Evolutionary conservation across 2,113 vertebrate species (phyloP), one percentile per base, ranked within the genome.

Genomic region (Aix galericulata): DNA sequence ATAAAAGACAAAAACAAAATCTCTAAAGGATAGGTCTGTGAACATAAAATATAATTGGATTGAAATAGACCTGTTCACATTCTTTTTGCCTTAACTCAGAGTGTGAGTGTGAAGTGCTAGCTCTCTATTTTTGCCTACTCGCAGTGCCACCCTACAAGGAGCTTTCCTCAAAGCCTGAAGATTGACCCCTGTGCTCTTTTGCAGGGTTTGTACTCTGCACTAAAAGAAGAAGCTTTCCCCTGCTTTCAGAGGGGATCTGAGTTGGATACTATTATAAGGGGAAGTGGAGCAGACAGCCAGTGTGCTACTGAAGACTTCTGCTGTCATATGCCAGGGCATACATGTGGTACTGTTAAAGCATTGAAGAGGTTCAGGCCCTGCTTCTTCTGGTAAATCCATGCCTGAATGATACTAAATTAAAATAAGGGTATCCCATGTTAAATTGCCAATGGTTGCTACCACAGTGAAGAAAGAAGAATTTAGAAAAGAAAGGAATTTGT

Each of bases 1-100:
- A 3, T 74, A 48, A 96, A 97, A 89, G 93, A 94, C 92, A 95
- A 91, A 96, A 94, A 6, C 56, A 88, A 96, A 97, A 94, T 84
- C 86, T 88, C 71, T 77, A 72, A 95, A 93, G 71, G 73, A 87
- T 59, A 71, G 74, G 66, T 91, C 64, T 95, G 75, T 2, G 63
- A 93, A 84, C 77, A 94, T 95, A 96, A 94, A 95, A 78, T 86
- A 68, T 92, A 93, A 95, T 93, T 90, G 75, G 89, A 85, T 67
- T 38, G 75, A 94, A 80, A 77, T 40, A 6, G 83, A 94, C 34
- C 20, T 27, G 15, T 36, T 76, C 31, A n/a, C 88, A 94, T 94
- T 84, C 92, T 90, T 94, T 94, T 69, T 87, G 59, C 91, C 69
- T 89, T 95, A 78, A 59, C 56, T 96, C 93, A 79, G 40, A 1